Evolutionary conservation across 2,888 invertebrate species (phyloP).

Genomic region (Rhorus exstirpatorius): DNA sequence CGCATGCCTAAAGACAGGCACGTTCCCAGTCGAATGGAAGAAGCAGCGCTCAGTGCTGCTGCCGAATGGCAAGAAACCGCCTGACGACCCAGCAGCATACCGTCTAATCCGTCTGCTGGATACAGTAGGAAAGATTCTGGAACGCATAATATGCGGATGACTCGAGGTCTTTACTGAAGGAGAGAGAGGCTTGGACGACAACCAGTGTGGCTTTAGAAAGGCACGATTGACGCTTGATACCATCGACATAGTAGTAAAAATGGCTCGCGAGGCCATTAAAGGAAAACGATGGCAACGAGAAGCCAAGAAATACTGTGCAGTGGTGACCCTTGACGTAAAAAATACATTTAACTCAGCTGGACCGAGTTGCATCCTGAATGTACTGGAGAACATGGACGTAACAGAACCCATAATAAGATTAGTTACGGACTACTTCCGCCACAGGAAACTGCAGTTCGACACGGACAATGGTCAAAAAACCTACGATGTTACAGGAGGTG

Average conservation of each 20-base stretch:
- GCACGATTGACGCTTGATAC: slow-evolving; percentile 61
- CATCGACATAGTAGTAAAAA: slow-evolving; percentile 38
- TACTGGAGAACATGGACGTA: slow-evolving; percentile 37
- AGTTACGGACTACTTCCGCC: slow-evolving; percentile 68
- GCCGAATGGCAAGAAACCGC: slow-evolving; percentile 55
- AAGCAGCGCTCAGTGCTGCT: slow-evolving; percentile 63
- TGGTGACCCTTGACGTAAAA: slow-evolving; percentile 61
- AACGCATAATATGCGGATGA: slow-evolving; percentile 46
- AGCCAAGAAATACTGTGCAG: slow-evolving; percentile 29
- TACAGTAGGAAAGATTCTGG: slow-evolving; percentile 59
- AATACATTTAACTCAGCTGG: slow-evolving; percentile 68
- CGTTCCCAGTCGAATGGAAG: slow-evolving; percentile 63
- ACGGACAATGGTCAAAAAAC: slow-evolving; percentile 51
- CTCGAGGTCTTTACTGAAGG: slow-evolving; percentile 26
- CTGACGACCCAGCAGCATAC: slow-evolving; percentile 46
- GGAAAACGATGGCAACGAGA: slow-evolving; percentile 59
- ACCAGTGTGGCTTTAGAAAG: slow-evolving; percentile 67
- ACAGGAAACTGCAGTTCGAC: slow-evolving; percentile 63
- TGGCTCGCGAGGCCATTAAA: slow-evolving; percentile 41
- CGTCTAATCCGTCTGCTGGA: slow-evolving; percentile 61
- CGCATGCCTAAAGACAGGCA: no score
- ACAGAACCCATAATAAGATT: slow-evolving; percentile 67
- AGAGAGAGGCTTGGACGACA: slow-evolving; percentile 4
- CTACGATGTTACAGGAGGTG: slow-evolving; percentile 56
- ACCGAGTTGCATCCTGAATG: slow-evolving; percentile 45